A percentile compares a stretch with the other conserved stretches of the same genome.
Evolutionary conservation across 2,888 invertebrate species (phyloP).

Genomic region (Zeuzera pyrina): DNA sequence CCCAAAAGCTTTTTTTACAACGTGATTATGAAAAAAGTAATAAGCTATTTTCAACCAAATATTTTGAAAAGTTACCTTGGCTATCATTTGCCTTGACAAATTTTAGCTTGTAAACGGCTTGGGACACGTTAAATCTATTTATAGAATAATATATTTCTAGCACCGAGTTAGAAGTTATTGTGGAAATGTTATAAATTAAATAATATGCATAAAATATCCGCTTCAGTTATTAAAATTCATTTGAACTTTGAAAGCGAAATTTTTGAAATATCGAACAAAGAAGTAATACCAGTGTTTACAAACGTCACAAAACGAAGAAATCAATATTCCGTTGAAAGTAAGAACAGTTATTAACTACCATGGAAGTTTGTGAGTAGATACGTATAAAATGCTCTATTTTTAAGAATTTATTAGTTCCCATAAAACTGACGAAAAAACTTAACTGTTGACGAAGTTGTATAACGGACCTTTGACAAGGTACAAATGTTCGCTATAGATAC

Average conservation of each 20-base stretch:
- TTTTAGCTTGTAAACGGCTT: too few species aligned
- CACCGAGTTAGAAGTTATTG: too few species aligned
- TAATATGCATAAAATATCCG: too few species aligned
- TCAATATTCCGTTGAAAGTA: constrained; percentile 55
- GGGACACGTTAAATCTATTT: too few species aligned
- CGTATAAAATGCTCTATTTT: constrained; percentile 63
- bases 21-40: too few species aligned
- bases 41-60: too few species aligned
- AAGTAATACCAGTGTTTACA: not conserved
- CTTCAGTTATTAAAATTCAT: too few species aligned
- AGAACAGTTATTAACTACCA: constrained; percentile 66
- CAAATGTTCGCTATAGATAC: constrained; percentile 36
- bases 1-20: too few species aligned
- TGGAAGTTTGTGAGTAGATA: constrained; percentile 57
- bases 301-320: constrained; percentile 30
- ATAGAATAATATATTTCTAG: too few species aligned
- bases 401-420: constrained; percentile 63
- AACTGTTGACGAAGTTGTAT: constrained; percentile 54
- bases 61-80: too few species aligned
- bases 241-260: not conserved
- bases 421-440: constrained; percentile 47
- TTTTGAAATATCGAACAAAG: not conserved
- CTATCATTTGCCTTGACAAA: too few species aligned
- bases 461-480: constrained; percentile 54
- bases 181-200: too few species aligned